Evolutionary conservation across 2,113 vertebrate species (phyloP).

Genomic region (Hippoglossus stenolepis): DNA sequence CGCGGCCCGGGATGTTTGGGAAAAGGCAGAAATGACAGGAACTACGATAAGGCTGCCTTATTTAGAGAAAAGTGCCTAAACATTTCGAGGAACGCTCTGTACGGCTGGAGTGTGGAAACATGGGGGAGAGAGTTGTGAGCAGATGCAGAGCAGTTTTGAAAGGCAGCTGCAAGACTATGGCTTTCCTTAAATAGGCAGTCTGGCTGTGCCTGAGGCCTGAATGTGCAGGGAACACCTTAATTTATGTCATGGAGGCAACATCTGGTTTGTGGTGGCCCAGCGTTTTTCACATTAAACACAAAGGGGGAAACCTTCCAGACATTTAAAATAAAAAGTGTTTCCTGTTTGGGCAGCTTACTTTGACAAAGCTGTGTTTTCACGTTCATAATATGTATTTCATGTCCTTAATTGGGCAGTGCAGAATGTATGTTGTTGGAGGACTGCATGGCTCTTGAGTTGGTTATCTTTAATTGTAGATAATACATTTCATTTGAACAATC

Average conservation of each 20-base stretch:
- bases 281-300: background rate
- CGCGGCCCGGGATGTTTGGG: slow-evolving; percentile 79
- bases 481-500: background rate
- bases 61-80: slow-evolving; percentile 82
- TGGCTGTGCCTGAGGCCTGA: slow-evolving; percentile 22
- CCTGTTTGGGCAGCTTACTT: background rate
- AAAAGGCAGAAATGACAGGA: slow-evolving; percentile 82
- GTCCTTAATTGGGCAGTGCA: background rate
- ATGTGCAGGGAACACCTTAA: slow-evolving; percentile 38
- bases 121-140: slow-evolving; percentile 54
- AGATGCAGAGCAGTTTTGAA: slow-evolving; percentile 57
- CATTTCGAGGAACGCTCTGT: slow-evolving; percentile 49
- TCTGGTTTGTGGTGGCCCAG: slow-evolving; percentile 11
- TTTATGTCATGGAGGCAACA: slow-evolving; percentile 24
- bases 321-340: background rate
- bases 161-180: slow-evolving; percentile 33
- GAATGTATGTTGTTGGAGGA: background rate
- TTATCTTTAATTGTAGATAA: background rate
- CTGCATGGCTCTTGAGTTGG: background rate
- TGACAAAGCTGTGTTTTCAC: background rate
- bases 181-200: slow-evolving; percentile 80
- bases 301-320: background rate
- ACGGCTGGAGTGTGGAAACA: slow-evolving; percentile 42
- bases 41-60: slow-evolving; percentile 84
- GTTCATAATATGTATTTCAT: background rate